Base-by-base conservation (phyloP, 2,888 invertebrate genomes). In the Empis livida region DNA sequence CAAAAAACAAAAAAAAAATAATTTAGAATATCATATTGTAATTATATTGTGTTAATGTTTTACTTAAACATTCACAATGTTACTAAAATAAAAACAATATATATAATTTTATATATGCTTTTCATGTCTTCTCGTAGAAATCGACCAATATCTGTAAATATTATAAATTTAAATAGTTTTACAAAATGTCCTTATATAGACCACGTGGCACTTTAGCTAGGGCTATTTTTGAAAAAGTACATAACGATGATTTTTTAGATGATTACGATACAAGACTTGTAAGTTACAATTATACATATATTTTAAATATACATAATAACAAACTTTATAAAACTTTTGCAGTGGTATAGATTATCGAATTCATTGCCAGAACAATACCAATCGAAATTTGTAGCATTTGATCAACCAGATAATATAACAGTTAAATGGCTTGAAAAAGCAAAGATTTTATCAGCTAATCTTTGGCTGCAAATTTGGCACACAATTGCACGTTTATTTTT, bases 391-490 rank as follows among this genome's bases (percentile, higher is more conserved):
- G 59, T 68, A 39, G 54, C 62, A 14, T 55, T 69, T 1, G 58
- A 61, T 32, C 55, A 60, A 51, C 68, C 69, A 9, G 69, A 70
- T 53, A 54, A 57, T 43, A 61, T 58, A 8, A 68, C 68, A 6
- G 51, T 63, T 14, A 49, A 54, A 46, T 70, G 70, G 70, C 49
- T 70, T 27, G 65, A 68, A 40, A 60, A 58, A 23, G 61, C 68
- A 6, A 69, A 68, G 55, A 54, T 58, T 41, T 51, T 62, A 27
- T 65, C 68, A 1, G 61, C 67, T 8, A 68, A 69, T 51, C 61
- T 95, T 48, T 81, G 91, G 71, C 80, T 87, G 23, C 93, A 97
- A 70, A 74, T 94, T 52, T 92, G 89, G 83, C 90, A 95, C 70
- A 79, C 88, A 35, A 58, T 96, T 35, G 88, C 87, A 14, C 84